Conservation (phyloP, 2,113 vertebrate genomes). For the Pipa parva region DNA sequence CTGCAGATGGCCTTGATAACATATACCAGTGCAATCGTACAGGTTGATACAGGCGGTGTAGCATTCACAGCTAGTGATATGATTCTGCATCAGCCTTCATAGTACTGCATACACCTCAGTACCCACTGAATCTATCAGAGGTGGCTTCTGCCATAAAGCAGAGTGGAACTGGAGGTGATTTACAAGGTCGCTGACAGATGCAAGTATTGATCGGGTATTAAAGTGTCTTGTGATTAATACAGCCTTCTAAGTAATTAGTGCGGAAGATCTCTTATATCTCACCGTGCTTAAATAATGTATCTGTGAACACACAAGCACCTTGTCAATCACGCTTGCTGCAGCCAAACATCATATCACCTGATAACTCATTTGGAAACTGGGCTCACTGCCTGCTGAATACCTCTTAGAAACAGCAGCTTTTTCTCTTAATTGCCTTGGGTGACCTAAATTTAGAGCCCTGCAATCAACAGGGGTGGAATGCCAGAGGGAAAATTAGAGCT, state of each 20-base stretch:
- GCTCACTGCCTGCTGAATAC: slow-evolving; percentile 61
- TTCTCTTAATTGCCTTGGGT: slow-evolving; percentile 62
- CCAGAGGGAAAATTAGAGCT: slow-evolving; percentile 45
- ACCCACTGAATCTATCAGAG: background rate
- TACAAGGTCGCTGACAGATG: slow-evolving; percentile 60
- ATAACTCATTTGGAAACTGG: slow-evolving; percentile 71
- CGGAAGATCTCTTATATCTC: slow-evolving; percentile 55
- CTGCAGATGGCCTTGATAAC: background rate
- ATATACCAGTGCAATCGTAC: background rate
- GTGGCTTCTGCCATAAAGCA: slow-evolving; percentile 34
- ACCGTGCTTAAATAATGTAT: slow-evolving; percentile 64
- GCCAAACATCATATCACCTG: slow-evolving; percentile 64
- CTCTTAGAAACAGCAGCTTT: slow-evolving; percentile 61
- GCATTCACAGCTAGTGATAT: background rate
- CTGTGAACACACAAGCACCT: slow-evolving; percentile 52
- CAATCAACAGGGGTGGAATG: slow-evolving; percentile 46
- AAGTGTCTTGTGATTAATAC: slow-evolving; percentile 64
- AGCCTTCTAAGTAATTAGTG: slow-evolving; percentile 61
- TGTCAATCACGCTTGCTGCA: slow-evolving; percentile 69
- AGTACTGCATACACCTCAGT: background rate
- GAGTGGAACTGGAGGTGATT: slow-evolving; percentile 53
- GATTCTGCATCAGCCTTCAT: background rate
- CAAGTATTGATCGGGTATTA: slow-evolving; percentile 62
- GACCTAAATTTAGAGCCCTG: slow-evolving; percentile 63
- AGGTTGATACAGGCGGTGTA: background rate